A percentile compares a stretch with the other conserved stretches of the same genome.
Conservation (phyloP, 2,113 vertebrate genomes). For the Dinomys branickii region DNA sequence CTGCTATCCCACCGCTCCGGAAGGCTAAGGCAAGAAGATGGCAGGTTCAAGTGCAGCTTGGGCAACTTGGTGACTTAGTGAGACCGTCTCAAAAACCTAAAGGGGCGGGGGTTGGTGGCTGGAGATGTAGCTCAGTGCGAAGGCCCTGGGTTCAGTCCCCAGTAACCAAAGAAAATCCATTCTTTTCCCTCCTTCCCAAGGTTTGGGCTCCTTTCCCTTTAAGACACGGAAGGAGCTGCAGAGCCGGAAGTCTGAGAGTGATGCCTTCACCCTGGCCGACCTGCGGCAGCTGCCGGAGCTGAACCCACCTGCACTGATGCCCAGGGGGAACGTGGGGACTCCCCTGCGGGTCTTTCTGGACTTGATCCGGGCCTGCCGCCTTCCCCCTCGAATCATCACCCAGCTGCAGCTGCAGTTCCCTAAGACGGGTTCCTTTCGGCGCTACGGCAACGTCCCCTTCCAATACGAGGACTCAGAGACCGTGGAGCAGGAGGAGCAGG, state of each 20-base stretch:
- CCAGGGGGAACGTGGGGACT: constrained; percentile 95
- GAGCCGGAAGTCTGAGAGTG: constrained; percentile 75
- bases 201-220: constrained; percentile 81
- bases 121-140: background rate
- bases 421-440: constrained; percentile 90
- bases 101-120: background rate
- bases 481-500: constrained; percentile 85
- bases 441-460: constrained; percentile 96
- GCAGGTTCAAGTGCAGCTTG: background rate
- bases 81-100: background rate
- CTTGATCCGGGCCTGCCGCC: constrained; percentile 94
- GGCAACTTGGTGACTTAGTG: background rate
- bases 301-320: constrained; percentile 95
- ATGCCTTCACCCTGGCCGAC: constrained; percentile 86
- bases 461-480: constrained; percentile 86
- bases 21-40: background rate
- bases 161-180: background rate
- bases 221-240: constrained; percentile 88
- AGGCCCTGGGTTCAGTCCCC: background rate
- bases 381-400: constrained; percentile 93
- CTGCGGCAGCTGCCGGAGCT: constrained; percentile 91
- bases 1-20: background rate
- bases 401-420: constrained; percentile 94
- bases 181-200: constrained; percentile 79
- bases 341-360: constrained; percentile 92